These are phyloP conservation scores for Cavia porcellus DNA, from an alignment of 2,113 vertebrate species.

Conservation along the genomic window DNA sequence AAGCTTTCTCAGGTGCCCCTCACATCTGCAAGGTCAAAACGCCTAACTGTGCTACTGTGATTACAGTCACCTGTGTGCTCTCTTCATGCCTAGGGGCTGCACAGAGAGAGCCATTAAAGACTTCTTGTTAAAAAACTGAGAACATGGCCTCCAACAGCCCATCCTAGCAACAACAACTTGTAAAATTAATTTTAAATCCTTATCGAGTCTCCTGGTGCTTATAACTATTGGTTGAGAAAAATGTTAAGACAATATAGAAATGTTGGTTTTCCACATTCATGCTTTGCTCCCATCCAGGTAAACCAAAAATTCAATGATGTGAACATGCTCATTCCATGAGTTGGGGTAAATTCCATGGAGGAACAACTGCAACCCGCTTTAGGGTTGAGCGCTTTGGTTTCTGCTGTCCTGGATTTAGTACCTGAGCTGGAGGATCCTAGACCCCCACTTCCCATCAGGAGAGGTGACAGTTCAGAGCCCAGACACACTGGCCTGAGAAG, in stretches of 20 bases:
- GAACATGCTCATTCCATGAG: constrained; percentile 28
- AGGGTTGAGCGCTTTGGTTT: neutral
- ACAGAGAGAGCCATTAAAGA: constrained; percentile 30
- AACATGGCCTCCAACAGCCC: neutral
- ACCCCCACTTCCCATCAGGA: neutral
- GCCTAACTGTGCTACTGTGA: neutral
- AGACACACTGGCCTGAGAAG: neutral
- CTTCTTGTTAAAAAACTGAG: constrained; percentile 50
- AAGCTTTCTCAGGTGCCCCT: neutral
- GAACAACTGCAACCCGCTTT: constrained; percentile 1
- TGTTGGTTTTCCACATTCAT: constrained; percentile 72
- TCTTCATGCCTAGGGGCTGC: neutral
- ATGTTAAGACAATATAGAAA: constrained; percentile 64
- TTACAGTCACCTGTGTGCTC: constrained; percentile 11
- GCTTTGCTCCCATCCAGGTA: constrained; percentile 47
- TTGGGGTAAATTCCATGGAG: neutral
- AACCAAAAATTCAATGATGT: constrained; percentile 60
- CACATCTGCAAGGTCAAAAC: constrained; percentile 30
- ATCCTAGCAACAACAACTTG: neutral
- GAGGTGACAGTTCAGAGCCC: neutral
- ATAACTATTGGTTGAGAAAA: constrained; percentile 57
- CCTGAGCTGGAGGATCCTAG: neutral
- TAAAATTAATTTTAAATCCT: constrained; percentile 55
- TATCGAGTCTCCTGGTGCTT: constrained; percentile 58
- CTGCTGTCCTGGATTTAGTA: neutral